These are phyloP conservation scores for Hylia prasina DNA, from an alignment of 2,113 vertebrate genomes.

Conservation along the genomic window DNA sequence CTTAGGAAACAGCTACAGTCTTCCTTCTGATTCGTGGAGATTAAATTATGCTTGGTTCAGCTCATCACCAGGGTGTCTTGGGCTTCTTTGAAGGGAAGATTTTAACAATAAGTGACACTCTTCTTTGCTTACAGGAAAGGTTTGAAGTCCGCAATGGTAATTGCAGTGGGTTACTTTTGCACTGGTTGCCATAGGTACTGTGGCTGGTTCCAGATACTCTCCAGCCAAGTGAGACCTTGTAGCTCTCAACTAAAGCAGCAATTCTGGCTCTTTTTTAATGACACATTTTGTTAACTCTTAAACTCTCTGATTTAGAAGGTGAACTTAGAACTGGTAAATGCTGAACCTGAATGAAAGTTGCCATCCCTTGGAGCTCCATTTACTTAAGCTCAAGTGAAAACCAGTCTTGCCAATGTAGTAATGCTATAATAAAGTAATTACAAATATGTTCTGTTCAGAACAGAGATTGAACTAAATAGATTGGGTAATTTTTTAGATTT, in stretches of 20 bases:
- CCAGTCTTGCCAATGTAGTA: background rate
- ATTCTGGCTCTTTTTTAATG: background rate
- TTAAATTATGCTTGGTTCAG: background rate
- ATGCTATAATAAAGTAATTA: background rate
- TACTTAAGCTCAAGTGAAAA: background rate
- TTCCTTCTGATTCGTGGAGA: background rate
- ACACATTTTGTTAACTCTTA: background rate
- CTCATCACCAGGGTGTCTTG: background rate
- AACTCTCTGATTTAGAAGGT: background rate
- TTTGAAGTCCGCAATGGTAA: background rate
- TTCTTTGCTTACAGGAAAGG: background rate
- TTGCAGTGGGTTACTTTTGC: background rate
- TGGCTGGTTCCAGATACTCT: background rate
- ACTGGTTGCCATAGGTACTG: slow-evolving; percentile 25
- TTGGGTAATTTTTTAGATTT: background rate
- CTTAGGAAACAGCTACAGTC: background rate
- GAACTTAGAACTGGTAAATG: background rate
- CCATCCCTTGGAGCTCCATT: background rate
- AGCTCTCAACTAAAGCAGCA: background rate
- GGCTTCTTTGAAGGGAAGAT: background rate
- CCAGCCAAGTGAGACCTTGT: background rate
- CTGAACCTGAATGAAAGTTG: background rate
- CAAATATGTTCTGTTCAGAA: background rate
- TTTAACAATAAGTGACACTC: background rate
- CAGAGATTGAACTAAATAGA: background rate